Conservation (phyloP, 2,797 vertebrate species). For the Prionace glauca region DNA sequence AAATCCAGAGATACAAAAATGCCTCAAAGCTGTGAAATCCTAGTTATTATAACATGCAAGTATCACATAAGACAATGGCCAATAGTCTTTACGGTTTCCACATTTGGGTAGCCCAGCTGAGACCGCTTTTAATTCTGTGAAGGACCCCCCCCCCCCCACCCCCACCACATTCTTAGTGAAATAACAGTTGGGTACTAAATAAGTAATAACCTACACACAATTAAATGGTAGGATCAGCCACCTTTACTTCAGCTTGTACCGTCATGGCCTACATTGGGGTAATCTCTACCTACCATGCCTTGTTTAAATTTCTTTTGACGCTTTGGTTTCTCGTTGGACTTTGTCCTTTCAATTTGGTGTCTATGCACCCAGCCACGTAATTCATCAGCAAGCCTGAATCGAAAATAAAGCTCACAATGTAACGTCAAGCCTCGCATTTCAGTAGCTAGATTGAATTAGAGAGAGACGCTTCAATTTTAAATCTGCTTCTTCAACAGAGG, state of each 20-base stretch:
- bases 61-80: neutral
- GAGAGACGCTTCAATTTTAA: neutral
- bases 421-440: neutral
- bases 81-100: neutral
- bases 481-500: neutral
- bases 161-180: neutral
- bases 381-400: conserved; percentile 73
- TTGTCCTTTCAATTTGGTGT: conserved; percentile 78
- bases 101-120: neutral
- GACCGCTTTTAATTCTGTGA: neutral
- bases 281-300: neutral
- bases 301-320: conserved; percentile 31
- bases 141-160: neutral
- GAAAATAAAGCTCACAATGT: neutral
- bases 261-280: neutral
- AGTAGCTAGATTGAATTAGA: neutral
- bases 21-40: neutral
- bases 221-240: neutral
- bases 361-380: conserved; percentile 78
- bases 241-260: neutral
- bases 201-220: neutral
- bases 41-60: neutral
- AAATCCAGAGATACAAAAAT: neutral
- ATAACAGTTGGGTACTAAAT: neutral
- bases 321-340: conserved; percentile 47